Conservation (phyloP, 2,888 invertebrate genomes). For the Linnaemya vulpina region DNA sequence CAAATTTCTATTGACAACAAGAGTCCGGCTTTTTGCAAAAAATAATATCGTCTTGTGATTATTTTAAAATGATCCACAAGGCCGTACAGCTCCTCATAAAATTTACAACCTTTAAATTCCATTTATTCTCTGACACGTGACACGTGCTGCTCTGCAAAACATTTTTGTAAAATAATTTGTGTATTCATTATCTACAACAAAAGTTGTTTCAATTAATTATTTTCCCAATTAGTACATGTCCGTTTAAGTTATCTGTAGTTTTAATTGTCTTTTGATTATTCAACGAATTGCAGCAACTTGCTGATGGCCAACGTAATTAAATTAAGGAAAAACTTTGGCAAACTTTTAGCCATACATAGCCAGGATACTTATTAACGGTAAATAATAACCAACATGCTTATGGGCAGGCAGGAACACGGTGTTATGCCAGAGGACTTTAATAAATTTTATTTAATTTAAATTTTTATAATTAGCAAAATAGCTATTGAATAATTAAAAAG, state of each 20-base stretch:
- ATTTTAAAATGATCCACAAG: background rate
- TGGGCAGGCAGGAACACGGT: background rate
- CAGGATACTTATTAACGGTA: background rate
- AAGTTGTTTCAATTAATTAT: slow-evolving; percentile 26
- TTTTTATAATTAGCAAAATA: background rate
- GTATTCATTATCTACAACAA: background rate
- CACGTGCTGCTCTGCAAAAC: background rate
- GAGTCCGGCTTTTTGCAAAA: background rate
- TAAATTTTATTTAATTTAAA: too few species aligned
- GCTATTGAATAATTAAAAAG: too few species aligned
- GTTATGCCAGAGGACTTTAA: too few species aligned
- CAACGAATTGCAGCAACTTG: background rate
- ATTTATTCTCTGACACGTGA: background rate
- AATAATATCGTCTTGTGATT: background rate
- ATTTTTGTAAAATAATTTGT: background rate
- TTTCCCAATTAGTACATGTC: slow-evolving; percentile 26
- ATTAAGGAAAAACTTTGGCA: background rate
- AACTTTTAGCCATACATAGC: background rate
- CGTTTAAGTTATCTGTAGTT: slow-evolving; percentile 29
- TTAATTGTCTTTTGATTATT: slow-evolving; percentile 25
- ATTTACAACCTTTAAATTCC: too few species aligned
- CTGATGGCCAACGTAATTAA: slow-evolving; percentile 16
- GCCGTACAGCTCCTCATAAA: background rate
- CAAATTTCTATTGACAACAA: background rate
- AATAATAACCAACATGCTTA: background rate